Conservation (phyloP, 2,113 vertebrate species). For the Rhea pennata region DNA sequence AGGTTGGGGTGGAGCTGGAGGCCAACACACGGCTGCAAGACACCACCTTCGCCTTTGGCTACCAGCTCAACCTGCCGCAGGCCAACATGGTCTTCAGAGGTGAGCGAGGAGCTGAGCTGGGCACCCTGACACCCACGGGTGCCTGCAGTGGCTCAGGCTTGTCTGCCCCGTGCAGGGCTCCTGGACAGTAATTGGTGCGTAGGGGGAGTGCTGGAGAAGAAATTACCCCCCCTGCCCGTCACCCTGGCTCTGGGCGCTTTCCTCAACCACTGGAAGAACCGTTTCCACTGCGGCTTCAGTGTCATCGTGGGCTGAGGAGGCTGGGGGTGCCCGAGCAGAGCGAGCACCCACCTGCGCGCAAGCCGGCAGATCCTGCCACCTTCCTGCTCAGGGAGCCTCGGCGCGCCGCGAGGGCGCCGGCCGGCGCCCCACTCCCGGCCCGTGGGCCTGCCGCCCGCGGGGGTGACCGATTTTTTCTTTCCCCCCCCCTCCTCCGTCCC, state of each 20-base stretch:
- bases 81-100: conserved; percentile 94
- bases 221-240: conserved; percentile 89
- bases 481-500: background rate
- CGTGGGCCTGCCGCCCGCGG: too few relatives aligned
- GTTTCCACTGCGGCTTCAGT: conserved; percentile 93
- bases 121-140: fast-evolving
- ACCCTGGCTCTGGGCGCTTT: conserved; percentile 94
- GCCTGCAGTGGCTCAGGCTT: background rate
- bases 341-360: too few relatives aligned
- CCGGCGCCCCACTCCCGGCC: background rate
- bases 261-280: conserved; percentile 93
- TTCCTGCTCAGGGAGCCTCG: conserved; percentile 23
- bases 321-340: background rate
- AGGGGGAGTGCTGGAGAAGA: conserved; percentile 93
- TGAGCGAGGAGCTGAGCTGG: conserved; percentile 27
- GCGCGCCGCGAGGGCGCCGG: fast-evolving
- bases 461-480: too few relatives aligned
- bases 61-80: conserved; percentile 91
- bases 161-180: conserved; percentile 76
- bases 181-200: conserved; percentile 96
- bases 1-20: conserved; percentile 96
- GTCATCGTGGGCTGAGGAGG: conserved; percentile 87
- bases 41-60: conserved; percentile 93
- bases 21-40: conserved; percentile 95
- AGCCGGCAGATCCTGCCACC: background rate